phyloP scores from a whole-genome alignment of 2,888 invertebrate species.

The Mesorhabditis belari region DNA sequence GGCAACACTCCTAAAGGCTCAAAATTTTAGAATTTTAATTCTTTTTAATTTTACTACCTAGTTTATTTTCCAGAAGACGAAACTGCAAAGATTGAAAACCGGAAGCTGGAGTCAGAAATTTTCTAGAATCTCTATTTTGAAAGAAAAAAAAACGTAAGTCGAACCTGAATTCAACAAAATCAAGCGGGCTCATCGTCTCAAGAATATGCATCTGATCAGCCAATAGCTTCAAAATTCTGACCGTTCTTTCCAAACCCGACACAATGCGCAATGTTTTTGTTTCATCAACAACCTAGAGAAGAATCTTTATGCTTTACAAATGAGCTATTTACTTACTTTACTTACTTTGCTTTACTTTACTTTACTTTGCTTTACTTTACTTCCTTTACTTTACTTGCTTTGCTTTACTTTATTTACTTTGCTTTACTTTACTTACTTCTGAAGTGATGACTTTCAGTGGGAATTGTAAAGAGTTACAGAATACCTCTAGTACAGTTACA shows the following conservation, averaged over 20 bases:
- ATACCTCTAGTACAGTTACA: background rate
- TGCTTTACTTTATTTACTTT: too few relatives aligned
- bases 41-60: conserved; percentile 56
- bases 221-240: conserved; percentile 78
- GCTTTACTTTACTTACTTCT: conserved; percentile 4
- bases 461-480: background rate
- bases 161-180: conserved; percentile 86
- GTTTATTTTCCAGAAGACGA: conserved; percentile 86
- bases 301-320: conserved; percentile 6
- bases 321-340: background rate
- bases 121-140: conserved; percentile 57
- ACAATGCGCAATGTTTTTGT: conserved; percentile 84
- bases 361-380: too few relatives aligned
- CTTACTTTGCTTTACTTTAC: background rate
- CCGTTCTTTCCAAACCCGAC: conserved; percentile 80
- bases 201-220: conserved; percentile 94
- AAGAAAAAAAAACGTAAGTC: background rate
- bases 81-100: conserved; percentile 95
- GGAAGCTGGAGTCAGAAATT: conserved; percentile 85
- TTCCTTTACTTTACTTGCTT: too few relatives aligned
- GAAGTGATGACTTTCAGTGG: background rate
- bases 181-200: conserved; percentile 97
- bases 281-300: conserved; percentile 70
- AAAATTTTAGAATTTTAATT: conserved; percentile 11
- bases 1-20: background rate